Evolutionary conservation across 2,888 invertebrate species (phyloP).

Genomic region (Diploptera punctata): DNA sequence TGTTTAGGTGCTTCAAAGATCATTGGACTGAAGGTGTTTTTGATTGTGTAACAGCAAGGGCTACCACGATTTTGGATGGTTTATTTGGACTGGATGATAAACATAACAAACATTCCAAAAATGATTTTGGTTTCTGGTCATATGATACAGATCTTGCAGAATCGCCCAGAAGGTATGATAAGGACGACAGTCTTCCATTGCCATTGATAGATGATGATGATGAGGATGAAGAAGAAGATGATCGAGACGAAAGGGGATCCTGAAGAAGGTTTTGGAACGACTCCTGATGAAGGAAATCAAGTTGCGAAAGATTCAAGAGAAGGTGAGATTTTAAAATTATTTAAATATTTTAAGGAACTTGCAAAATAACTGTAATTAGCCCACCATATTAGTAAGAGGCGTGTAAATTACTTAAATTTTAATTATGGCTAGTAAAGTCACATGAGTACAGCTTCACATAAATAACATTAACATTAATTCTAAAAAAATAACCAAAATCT

Average conservation of each 20-base stretch:
- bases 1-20: conserved; percentile 14
- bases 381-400: too few species aligned
- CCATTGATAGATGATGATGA: conserved; percentile 25
- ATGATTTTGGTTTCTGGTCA: not conserved
- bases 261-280: too few species aligned
- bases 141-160: not conserved
- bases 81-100: not conserved
- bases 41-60: conserved; percentile 20
- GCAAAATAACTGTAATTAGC: too few species aligned
- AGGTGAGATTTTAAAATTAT: not conserved
- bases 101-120: not conserved
- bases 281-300: too few species aligned
- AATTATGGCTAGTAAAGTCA: too few species aligned
- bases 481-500: too few species aligned
- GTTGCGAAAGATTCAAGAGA: conserved; percentile 3
- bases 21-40: conserved; percentile 23
- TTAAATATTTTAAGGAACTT: too few species aligned
- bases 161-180: not conserved
- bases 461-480: too few species aligned
- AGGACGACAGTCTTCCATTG: not conserved
- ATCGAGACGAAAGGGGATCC: not conserved
- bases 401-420: too few species aligned
- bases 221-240: conserved; percentile 10
- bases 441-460: too few species aligned
- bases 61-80: not conserved